Evolutionary conservation across 2,888 invertebrate genomes (phyloP).

Genomic region (Drosophila antonietae): DNA sequence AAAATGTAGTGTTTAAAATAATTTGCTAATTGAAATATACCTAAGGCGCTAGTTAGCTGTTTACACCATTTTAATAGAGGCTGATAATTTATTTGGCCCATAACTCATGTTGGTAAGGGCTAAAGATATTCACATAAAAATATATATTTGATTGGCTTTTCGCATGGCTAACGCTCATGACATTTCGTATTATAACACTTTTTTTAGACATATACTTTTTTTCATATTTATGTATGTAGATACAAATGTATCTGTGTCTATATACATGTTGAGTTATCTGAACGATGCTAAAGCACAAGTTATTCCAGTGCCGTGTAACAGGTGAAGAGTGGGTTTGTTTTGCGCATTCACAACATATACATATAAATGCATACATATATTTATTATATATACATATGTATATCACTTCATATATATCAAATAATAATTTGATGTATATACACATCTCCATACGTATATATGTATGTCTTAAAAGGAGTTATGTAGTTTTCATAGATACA

Average conservation of each 20-base stretch:
- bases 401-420: not conserved
- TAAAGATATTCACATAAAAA: not conserved
- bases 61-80: not conserved
- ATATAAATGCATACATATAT: not conserved
- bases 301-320: conserved; percentile 62
- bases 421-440: conserved; percentile 1
- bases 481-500: conserved; percentile 13
- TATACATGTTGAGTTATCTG: conserved; percentile 26
- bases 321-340: conserved; percentile 73
- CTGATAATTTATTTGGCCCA: not conserved
- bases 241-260: conserved; percentile 1
- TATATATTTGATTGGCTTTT: not conserved
- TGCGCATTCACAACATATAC: conserved; percentile 61
- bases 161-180: conserved; percentile 3
- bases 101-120: not conserved
- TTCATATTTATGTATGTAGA: not conserved
- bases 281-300: conserved; percentile 34
- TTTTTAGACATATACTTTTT: not conserved
- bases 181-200: not conserved
- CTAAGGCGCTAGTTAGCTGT: not conserved
- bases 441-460: not conserved
- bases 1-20: not conserved
- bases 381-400: not conserved
- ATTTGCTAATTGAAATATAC: not conserved
- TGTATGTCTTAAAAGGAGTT: conserved; percentile 7